A percentile compares a stretch with the other conserved stretches of the same genome.
These are phyloP conservation scores for Rugalucina vietnamica DNA, from an alignment of 2,888 invertebrate genomes.

Conservation along the genomic window DNA sequence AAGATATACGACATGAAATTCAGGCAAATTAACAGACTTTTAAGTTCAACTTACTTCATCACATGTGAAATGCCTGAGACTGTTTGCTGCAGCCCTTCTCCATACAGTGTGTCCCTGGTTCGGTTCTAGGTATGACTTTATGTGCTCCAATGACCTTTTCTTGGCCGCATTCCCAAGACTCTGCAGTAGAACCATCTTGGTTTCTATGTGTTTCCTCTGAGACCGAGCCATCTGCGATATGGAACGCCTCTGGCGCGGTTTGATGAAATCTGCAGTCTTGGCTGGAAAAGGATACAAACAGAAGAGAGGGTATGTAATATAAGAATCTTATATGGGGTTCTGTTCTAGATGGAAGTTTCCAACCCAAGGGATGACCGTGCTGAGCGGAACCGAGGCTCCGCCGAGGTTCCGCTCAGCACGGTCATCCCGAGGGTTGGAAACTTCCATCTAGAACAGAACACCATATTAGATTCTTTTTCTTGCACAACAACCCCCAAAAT, in stretches of 20 bases:
- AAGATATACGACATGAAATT: no score
- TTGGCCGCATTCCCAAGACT: conserved; percentile 72
- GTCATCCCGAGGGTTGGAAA: no score
- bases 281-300: neutral
- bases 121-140: conserved; percentile 66
- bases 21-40: no score
- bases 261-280: conserved; percentile 21
- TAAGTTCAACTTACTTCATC: conserved; percentile 66
- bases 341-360: no score
- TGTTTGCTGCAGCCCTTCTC: conserved; percentile 68
- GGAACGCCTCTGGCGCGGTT: conserved; percentile 43
- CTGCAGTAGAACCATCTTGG: conserved; percentile 68
- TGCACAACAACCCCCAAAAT: no score
- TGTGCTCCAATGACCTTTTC: conserved; percentile 61
- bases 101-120: conserved; percentile 63
- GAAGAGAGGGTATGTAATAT: no score
- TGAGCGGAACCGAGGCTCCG: no score
- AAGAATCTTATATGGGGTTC: no score
- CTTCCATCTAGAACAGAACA: no score
- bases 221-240: conserved; percentile 41
- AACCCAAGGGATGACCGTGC: no score
- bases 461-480: no score
- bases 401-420: no score
- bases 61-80: conserved; percentile 67
- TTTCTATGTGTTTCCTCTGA: conserved; percentile 60